Percentiles rank a stretch among this genome's conserved stretches.
Evolutionary conservation across 2,888 invertebrate genomes (phyloP).

Genomic region (Drosophila tanythrix): DNA sequence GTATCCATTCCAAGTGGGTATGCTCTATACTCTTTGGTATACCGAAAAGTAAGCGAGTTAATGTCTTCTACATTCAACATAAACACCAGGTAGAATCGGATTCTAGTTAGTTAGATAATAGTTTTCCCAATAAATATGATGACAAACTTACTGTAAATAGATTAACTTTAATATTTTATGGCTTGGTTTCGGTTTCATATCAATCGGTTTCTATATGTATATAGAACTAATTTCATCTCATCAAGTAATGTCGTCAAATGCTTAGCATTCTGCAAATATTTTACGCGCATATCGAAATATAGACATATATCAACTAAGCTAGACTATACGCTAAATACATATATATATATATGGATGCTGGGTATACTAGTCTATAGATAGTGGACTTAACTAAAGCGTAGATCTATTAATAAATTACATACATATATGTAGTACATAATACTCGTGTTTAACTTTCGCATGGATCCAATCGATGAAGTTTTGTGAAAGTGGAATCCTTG

Average conservation of each 20-base stretch:
- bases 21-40: neutral
- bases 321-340: slow-evolving; percentile 38
- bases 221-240: slow-evolving; percentile 24
- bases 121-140: neutral
- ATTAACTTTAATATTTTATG: slow-evolving; percentile 70
- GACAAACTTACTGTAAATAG: slow-evolving; percentile 45
- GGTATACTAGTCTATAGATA: slow-evolving; percentile 32
- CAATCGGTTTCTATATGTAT: slow-evolving; percentile 27
- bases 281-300: slow-evolving; percentile 60
- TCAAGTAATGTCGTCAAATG: slow-evolving; percentile 52
- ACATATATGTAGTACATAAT: slow-evolving; percentile 46
- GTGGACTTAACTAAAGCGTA: slow-evolving; percentile 46
- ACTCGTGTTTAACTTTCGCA: slow-evolving; percentile 32
- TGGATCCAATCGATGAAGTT: slow-evolving; percentile 16
- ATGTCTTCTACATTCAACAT: neutral
- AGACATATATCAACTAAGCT: slow-evolving; percentile 51
- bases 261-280: slow-evolving; percentile 64
- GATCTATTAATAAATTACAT: slow-evolving; percentile 57
- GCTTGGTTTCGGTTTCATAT: slow-evolving; percentile 62
- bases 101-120: too few relatives aligned
- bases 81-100: neutral
- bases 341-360: neutral
- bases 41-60: neutral
- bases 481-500: slow-evolving; percentile 28
- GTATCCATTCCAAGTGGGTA: neutral